Evolutionary conservation across 1,140 invertebrate genomes (phyloP).

Genomic region (Globodera rostochiensis): DNA sequence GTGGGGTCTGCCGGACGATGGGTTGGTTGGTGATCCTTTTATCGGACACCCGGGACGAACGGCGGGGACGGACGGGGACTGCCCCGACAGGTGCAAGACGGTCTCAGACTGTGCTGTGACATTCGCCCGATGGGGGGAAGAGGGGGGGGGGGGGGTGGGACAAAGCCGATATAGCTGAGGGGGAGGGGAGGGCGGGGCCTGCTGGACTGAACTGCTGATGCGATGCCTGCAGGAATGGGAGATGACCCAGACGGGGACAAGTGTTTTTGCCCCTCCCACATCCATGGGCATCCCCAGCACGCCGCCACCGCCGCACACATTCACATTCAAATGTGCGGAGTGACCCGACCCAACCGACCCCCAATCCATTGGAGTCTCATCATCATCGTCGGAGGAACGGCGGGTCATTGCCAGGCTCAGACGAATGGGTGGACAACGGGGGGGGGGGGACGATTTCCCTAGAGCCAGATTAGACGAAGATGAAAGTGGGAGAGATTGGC

Average conservation of each 20-base stretch:
- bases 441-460: neutral
- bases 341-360: neutral
- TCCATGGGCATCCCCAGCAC: conserved; percentile 9
- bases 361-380: neutral
- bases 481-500: neutral
- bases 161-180: neutral
- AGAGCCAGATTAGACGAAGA: neutral
- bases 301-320: neutral
- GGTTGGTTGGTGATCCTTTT: neutral
- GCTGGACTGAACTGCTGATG: neutral
- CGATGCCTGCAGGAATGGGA: neutral
- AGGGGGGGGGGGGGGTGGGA: no score
- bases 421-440: neutral
- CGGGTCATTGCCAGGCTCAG: neutral
- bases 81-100: neutral
- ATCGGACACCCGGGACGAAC: neutral
- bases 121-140: neutral
- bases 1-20: neutral
- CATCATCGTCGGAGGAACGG: neutral
- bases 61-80: neutral
- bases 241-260: conserved; percentile 19
- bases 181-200: neutral
- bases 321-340: neutral
- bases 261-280: conserved; percentile 5
- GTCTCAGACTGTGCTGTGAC: neutral